These are phyloP conservation scores for Hydrolagus affinis DNA, from an alignment of 2,113 vertebrate species.

Conservation along the genomic window DNA sequence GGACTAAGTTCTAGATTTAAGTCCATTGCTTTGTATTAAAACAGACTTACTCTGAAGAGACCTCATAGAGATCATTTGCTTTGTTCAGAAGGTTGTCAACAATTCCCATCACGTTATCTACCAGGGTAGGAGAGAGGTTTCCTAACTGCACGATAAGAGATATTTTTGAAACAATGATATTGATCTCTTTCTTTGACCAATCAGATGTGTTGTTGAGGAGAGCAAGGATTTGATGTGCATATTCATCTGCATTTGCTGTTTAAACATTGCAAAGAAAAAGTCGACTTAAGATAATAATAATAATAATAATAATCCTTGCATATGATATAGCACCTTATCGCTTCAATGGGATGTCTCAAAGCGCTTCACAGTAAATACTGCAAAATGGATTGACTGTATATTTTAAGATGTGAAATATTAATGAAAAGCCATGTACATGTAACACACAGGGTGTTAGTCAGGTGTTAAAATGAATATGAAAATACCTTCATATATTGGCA, in stretches of 20 bases:
- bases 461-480: too few relatives aligned
- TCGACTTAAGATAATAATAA: not conserved
- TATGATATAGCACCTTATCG: not conserved
- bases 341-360: too few relatives aligned
- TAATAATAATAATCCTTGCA: not conserved
- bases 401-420: too few relatives aligned
- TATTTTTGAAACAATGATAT: constrained; percentile 49
- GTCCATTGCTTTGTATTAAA: too few relatives aligned
- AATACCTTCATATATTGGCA: too few relatives aligned
- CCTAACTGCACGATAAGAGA: constrained; percentile 42
- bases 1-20: too few relatives aligned
- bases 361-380: too few relatives aligned
- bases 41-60: not conserved
- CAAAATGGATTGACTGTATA: too few relatives aligned
- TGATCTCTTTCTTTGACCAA: constrained; percentile 41
- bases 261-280: not conserved
- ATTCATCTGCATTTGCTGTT: constrained; percentile 50
- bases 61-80: not conserved
- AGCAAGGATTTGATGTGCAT: constrained; percentile 49
- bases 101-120: constrained; percentile 23
- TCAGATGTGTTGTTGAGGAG: constrained; percentile 40
- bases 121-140: constrained; percentile 41
- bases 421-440: too few relatives aligned
- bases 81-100: not conserved
- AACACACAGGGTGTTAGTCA: too few relatives aligned